Percentiles rank a stretch among this genome's conserved stretches.
Evolutionary conservation across 2,888 invertebrate species (phyloP).

Genomic region (Herminia tarsipennalis): DNA sequence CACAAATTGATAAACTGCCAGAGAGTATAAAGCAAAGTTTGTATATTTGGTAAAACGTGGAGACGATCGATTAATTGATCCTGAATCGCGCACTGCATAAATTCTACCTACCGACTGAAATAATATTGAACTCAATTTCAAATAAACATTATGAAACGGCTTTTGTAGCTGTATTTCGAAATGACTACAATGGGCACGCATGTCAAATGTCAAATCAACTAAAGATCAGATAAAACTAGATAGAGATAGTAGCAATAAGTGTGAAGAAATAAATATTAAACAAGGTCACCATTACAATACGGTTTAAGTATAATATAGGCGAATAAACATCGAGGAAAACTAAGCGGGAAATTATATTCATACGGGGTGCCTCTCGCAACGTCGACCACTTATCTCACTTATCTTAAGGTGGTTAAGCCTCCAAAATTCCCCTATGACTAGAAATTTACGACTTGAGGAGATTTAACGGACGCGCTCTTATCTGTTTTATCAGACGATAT

Average conservation of each 20-base stretch:
- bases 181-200: no score
- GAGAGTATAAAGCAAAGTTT: no score
- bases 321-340: slow-evolving; percentile 18
- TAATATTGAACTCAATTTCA: neutral
- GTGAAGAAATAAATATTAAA: slow-evolving; percentile 20
- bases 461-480: slow-evolving; percentile 76
- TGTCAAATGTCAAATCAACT: neutral
- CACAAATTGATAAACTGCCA: no score
- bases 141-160: neutral
- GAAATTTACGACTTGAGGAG: slow-evolving; percentile 80
- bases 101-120: neutral
- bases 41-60: slow-evolving; percentile 3
- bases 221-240: neutral
- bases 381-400: slow-evolving; percentile 78
- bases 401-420: slow-evolving; percentile 83
- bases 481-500: slow-evolving; percentile 80
- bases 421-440: slow-evolving; percentile 79
- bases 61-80: slow-evolving; percentile 1
- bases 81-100: neutral
- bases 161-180: neutral
- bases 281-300: slow-evolving; percentile 17
- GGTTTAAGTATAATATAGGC: slow-evolving; percentile 15
- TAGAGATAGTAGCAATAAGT: slow-evolving; percentile 2
- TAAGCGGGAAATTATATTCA: slow-evolving; percentile 48
- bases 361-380: slow-evolving; percentile 62